Percentiles rank a stretch among this genome's conserved stretches.
These are phyloP conservation scores for Borostomias antarcticus DNA, from an alignment of 2,797 vertebrate genomes.

Conservation along the genomic window DNA sequence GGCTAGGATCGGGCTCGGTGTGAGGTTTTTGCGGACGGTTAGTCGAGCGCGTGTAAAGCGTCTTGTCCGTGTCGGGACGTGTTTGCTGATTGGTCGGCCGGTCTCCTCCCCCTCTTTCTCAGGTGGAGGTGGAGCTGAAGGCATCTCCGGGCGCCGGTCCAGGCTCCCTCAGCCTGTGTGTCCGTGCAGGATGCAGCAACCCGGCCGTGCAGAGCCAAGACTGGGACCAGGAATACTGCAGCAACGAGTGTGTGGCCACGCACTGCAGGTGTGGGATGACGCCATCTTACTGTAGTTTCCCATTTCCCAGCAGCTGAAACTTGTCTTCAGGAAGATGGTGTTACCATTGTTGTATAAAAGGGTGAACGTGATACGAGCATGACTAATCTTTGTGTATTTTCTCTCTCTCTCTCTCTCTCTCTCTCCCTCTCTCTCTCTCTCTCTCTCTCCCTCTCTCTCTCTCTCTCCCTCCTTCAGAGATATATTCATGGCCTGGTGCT, in stretches of 20 bases:
- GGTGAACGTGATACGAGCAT: not conserved
- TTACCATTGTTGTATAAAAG: not conserved
- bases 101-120: constrained; percentile 49
- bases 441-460: not conserved
- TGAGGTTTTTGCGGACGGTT: too few species aligned
- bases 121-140: constrained; percentile 86
- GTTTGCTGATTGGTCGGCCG: too few species aligned
- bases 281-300: too few species aligned
- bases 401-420: not conserved
- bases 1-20: not conserved
- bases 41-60: too few species aligned
- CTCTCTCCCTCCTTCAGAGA: constrained; percentile 67
- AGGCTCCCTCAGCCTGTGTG: constrained; percentile 75
- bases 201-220: constrained; percentile 79
- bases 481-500: constrained; percentile 86
- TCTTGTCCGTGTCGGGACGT: too few species aligned
- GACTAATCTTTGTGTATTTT: not conserved
- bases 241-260: constrained; percentile 88
- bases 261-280: too few species aligned
- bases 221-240: constrained; percentile 92
- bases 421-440: not conserved
- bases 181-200: constrained; percentile 86
- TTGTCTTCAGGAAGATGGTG: too few species aligned
- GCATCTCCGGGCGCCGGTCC: constrained; percentile 57
- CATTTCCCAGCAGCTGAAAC: too few species aligned